These are phyloP conservation scores for Poecilobothrus nobilitatus DNA, from an alignment of 2,888 invertebrate genomes.

Conservation along the genomic window DNA sequence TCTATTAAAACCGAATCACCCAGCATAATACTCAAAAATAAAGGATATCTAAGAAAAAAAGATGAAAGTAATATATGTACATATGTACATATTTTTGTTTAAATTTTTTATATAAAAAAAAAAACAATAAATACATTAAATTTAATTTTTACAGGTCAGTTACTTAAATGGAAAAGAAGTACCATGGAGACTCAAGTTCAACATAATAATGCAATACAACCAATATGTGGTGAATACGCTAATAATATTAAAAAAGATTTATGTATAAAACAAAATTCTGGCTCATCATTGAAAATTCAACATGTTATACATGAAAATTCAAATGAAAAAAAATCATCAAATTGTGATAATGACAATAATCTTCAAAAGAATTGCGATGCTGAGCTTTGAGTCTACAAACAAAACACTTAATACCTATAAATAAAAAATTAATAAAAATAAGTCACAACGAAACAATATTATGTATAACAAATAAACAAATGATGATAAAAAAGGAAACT, in stretches of 20 bases:
- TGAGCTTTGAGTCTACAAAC: not conserved
- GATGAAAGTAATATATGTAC: conserved; percentile 19
- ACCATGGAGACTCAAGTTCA: conserved; percentile 42
- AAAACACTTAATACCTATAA: no score
- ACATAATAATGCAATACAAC: conserved; percentile 21
- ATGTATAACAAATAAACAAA: not conserved
- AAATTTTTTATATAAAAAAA: not conserved
- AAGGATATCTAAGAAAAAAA: conserved; percentile 26
- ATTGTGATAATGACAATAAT: conserved; percentile 8
- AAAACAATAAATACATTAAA: not conserved
- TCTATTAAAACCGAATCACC: conserved; percentile 31
- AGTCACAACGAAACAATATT: not conserved
- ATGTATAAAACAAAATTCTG: not conserved
- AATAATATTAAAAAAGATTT: not conserved
- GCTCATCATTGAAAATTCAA: not conserved
- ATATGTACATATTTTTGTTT: no score
- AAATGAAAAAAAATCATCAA: not conserved
- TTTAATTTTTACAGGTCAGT: conserved; percentile 26
- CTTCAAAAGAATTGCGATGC: conserved; percentile 7
- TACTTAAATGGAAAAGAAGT: conserved; percentile 38
- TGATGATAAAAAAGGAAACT: not conserved
- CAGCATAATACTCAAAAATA: conserved; percentile 28
- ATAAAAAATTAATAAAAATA: not conserved
- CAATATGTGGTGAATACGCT: not conserved
- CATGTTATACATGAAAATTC: not conserved